Percentiles rank a stretch among this genome's conserved stretches.
Conservation (phyloP, 2,888 invertebrate species). For the Tipula unca region DNA sequence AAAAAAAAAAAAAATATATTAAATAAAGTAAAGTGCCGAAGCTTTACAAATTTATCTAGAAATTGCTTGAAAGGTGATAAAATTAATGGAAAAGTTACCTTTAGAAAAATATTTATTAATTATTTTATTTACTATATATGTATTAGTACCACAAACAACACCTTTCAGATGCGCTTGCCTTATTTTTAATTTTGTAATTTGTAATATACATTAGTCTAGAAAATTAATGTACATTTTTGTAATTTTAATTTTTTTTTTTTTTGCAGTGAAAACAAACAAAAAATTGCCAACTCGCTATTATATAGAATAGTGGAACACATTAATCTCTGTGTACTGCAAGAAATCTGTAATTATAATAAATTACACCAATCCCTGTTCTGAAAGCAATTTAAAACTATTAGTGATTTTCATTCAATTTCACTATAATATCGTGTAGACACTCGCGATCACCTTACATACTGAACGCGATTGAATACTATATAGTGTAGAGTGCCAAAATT, state of each 20-base stretch:
- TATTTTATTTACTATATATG: not conserved
- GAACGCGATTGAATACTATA: no score
- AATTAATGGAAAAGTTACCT: constrained; percentile 9
- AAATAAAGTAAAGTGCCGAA: not conserved
- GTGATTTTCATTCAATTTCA: no score
- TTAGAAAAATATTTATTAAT: not conserved
- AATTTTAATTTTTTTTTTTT: not conserved
- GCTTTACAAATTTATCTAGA: not conserved
- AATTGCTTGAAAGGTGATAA: not conserved
- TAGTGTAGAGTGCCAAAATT: no score
- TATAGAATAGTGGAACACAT: no score
- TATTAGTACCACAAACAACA: not conserved
- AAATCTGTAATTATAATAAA: no score
- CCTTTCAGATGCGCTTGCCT: not conserved
- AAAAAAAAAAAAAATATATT: not conserved
- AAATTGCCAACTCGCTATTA: no score
- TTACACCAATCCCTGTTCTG: no score
- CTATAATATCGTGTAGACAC: no score
- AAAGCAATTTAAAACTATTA: no score
- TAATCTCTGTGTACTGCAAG: no score
- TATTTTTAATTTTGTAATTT: not conserved
- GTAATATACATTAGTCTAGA: not conserved
- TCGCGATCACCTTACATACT: no score
- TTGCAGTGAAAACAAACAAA: not conserved
- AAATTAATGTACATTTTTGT: not conserved